These are phyloP conservation scores for Eurytoma californica DNA, from an alignment of 2,888 invertebrate genomes.

Conservation along the genomic window DNA sequence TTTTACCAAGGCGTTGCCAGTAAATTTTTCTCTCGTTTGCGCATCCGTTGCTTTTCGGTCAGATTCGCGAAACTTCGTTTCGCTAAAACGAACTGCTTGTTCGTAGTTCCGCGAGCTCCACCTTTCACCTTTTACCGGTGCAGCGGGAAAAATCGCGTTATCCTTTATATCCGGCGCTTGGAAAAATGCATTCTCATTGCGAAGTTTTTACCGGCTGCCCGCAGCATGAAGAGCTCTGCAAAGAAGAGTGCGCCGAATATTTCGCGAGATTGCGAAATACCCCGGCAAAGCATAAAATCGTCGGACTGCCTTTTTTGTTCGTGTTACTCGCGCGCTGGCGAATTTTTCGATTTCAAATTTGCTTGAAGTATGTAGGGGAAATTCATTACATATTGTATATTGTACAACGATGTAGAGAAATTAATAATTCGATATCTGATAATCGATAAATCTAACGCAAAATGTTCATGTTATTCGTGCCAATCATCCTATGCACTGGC, in stretches of 20 bases:
- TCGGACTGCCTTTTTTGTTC: neutral
- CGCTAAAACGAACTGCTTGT: constrained; percentile 15
- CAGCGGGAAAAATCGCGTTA: too few species aligned
- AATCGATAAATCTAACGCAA: too few species aligned
- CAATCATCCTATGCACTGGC: too few species aligned
- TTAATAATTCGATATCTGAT: too few species aligned
- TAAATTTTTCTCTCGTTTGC: neutral
- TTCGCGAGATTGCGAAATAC: neutral
- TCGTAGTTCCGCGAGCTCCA: neutral
- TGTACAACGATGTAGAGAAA: too few species aligned
- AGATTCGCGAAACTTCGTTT: neutral
- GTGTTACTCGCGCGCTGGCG: too few species aligned
- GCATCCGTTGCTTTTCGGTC: neutral
- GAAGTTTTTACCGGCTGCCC: neutral
- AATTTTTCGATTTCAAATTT: too few species aligned
- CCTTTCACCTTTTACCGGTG: neutral
- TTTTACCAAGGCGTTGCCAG: neutral
- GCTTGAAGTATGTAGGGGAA: too few species aligned
- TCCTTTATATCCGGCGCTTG: neutral
- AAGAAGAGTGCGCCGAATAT: neutral
- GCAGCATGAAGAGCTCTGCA: too few species aligned
- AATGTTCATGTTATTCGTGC: too few species aligned
- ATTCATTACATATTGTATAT: too few species aligned
- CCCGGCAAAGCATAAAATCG: neutral
- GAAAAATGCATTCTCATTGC: constrained; percentile 10